Evolutionary conservation across 2,888 invertebrate genomes (phyloP), one percentile per base, ranked within the genome.

Genomic region (Cephus sareptanus): DNA sequence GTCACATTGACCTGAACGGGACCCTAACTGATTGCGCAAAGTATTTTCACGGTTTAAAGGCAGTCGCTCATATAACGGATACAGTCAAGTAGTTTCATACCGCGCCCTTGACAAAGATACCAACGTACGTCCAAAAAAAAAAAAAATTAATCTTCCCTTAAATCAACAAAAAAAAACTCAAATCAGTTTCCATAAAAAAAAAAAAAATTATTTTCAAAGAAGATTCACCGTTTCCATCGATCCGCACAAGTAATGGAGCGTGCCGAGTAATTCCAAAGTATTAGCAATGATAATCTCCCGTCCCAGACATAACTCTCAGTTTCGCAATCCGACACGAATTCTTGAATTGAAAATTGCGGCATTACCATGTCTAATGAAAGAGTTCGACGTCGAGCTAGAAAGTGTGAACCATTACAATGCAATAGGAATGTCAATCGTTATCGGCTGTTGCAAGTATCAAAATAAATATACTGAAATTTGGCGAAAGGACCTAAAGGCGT

Each of bases 11-110:
- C 79, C 81, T 77, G 81, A 83, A 81, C 79, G 77, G 81, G 76
- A 74, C 77, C 77, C 78, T 79, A 77, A 75, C 76, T 77, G 80
- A 85, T 84, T 86, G 83, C 84, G 84, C 79, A 83, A 85, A 79
- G 80, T 80, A 76, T 76, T 77, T 85, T 85, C 77, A 81, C 83
- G 83, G 85, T 81, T 80, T 77, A 79, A 76, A 37, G 79, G 80
- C 83, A 15, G 56, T 56, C 23, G 2, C 23, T 56, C 56, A 9
- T 23, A 56, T 9, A 56, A 23, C 56, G 6, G 9, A 6, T 9
- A 56, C 9, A 56, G 56, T 23, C 23, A 56, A 56, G 23, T 56
- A 23, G 2, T 23, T 1, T 56, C 56, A 2, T 56, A 15, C 9
- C 23, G 9, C 56, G 23, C 9, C 9, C 56, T 56, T 56, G 23